Evolutionary conservation across 37 sponge, comb jelly and placozoan genomes (phyloP).

Genomic region (Cladorhizidae sp.): DNA sequence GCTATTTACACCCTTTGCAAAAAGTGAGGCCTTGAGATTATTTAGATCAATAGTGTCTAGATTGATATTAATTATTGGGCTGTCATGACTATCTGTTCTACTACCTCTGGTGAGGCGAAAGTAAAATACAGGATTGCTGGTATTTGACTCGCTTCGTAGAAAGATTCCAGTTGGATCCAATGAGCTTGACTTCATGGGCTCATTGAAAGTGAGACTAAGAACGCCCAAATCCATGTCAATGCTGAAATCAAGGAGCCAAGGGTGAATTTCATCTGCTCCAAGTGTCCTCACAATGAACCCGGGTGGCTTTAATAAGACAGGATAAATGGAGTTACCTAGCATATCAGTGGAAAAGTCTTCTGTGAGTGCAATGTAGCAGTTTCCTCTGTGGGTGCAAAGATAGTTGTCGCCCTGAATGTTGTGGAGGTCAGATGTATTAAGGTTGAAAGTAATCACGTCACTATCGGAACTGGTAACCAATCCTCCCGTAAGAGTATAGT

Average conservation of each 20-base stretch:
- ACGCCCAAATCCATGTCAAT: conserved; percentile 64
- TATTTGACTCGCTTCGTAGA: conserved; percentile 64
- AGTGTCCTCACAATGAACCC: conserved; percentile 73
- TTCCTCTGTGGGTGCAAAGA: conserved; percentile 82
- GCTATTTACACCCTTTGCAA: conserved; percentile 71
- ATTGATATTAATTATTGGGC: conserved; percentile 42
- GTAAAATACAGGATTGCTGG: conserved; percentile 24
- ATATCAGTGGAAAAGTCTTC: conserved; percentile 72
- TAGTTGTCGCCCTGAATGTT: conserved; percentile 54
- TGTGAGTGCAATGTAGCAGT: conserved; percentile 91
- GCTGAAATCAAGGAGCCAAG: conserved; percentile 58
- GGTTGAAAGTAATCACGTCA: conserved; percentile 55
- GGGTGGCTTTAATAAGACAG: conserved; percentile 35
- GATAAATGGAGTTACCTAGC: conserved; percentile 61
- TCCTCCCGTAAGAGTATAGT: conserved; percentile 78
- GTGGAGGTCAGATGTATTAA: conserved; percentile 45
- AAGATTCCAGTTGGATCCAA: conserved; percentile 73
- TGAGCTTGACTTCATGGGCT: conserved; percentile 76
- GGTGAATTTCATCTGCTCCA: conserved; percentile 55
- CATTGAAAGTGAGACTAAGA: conserved; percentile 82
- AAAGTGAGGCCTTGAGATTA: conserved; percentile 72
- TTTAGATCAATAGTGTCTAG: conserved; percentile 57
- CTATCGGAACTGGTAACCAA: conserved; percentile 48
- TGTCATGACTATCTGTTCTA: conserved; percentile 54
- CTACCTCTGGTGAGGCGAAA: conserved; percentile 54